Conservation (phyloP, 2,797 vertebrate species). For the Platyrinchus mystaceus region DNA sequence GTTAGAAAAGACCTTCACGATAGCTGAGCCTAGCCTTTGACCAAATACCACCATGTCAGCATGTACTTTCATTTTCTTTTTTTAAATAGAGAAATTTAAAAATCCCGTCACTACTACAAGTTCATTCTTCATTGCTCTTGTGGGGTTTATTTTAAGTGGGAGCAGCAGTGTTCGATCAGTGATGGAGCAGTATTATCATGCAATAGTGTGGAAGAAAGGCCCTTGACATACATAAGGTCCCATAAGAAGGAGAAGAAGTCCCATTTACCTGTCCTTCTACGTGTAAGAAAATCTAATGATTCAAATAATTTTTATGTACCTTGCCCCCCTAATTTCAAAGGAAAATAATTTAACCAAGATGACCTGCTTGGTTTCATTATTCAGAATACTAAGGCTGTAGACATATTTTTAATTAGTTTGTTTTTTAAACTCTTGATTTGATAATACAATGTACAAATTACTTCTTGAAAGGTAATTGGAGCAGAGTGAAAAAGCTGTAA, state of each 20-base stretch:
- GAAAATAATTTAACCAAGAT: neutral
- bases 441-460: constrained; percentile 7
- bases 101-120: neutral
- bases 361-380: constrained; percentile 22
- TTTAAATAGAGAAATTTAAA: neutral
- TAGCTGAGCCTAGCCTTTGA: neutral
- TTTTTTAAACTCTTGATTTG: constrained; percentile 10
- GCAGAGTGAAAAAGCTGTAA: constrained; percentile 12
- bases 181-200: neutral
- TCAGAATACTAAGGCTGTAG: neutral
- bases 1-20: neutral
- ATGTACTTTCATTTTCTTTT: neutral
- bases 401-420: constrained; percentile 10
- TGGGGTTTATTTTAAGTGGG: neutral
- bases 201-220: neutral
- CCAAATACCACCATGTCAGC: fast-evolving
- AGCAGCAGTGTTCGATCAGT: neutral
- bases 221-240: fast-evolving
- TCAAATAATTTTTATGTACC: neutral
- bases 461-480: neutral
- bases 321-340: neutral
- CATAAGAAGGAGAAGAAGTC: neutral
- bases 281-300: neutral
- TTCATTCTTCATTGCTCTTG: neutral
- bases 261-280: neutral